Base-by-base conservation (phyloP, 2,888 invertebrate species). In the Cheilosia scutellata region DNA sequence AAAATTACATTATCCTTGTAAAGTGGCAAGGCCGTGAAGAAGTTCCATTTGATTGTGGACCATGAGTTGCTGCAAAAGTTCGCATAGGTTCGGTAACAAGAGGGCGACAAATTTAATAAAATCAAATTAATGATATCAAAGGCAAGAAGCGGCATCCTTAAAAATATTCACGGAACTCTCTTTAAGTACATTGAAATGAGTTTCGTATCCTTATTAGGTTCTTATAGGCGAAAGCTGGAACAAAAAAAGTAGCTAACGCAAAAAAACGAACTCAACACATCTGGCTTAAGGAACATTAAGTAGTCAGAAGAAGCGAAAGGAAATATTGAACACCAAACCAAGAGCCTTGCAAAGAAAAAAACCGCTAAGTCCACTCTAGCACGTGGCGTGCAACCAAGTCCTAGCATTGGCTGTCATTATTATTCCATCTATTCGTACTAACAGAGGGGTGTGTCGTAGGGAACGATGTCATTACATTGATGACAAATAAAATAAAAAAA, bases 1-100 rank as follows among this genome's bases (percentile, higher is more conserved):
- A 82, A 82, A 82, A 82, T 82, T 65, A 82, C 62, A 82, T 82
- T 75, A 75, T 68, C 74, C 62, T 75, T 68, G 74, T 68, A 60
- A 57, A 74, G 74, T 71, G 55, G 37, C 66, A 20, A 4, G 42
- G 33, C n/a, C 31, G 31, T 20, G 57, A n/a, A 7, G 33, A 42
- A 49, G 49, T 55, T 72, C 44, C 37, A 37, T 11, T 76, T 60
- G 76, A 76, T 66, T 66, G 76, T 76, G 27, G 11, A 16, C 29
- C 37, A 11, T 37, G 9, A 16, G 40, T 16, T 44, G 29, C n/a
- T 40, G n/a, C 40, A 72, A 53, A 58, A 40, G 20, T 47, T 47
- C 33, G n/a, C n/a, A 9, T 27, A 29, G 42, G 31, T 60, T 9
- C n/a, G 5, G 47, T 53, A 57, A 31, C 25, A 27, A n/a, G 20